Conservation (phyloP, 2,888 invertebrate genomes). For the Yponomeuta sedellus region DNA sequence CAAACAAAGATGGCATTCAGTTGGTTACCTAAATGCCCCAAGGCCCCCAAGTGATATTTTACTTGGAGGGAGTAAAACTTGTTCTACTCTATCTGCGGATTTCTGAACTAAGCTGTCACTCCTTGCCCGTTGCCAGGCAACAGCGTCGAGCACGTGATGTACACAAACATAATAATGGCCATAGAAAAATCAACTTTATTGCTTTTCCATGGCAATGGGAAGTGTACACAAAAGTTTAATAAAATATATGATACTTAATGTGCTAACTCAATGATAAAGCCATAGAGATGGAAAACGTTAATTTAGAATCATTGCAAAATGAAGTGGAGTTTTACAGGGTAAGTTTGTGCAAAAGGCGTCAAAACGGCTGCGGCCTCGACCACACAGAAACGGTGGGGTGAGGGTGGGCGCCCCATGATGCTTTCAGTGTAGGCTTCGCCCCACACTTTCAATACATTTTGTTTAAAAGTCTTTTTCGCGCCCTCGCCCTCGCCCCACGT, state of each 20-base stretch:
- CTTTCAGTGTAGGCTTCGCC: too few species aligned
- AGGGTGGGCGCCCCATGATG: too few species aligned
- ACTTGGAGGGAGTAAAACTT: too few species aligned
- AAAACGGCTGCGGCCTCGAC: too few species aligned
- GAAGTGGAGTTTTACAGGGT: constrained; percentile 74
- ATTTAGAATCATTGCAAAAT: constrained; percentile 52
- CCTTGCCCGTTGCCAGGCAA: constrained; percentile 46
- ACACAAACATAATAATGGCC: constrained; percentile 44
- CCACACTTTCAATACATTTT: too few species aligned
- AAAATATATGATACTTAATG: background rate
- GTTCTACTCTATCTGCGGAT: too few species aligned
- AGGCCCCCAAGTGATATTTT: background rate
- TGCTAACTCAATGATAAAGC: background rate
- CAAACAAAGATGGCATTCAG: background rate
- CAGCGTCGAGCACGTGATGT: constrained; percentile 55
- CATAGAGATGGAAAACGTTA: constrained; percentile 37
- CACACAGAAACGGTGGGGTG: too few species aligned
- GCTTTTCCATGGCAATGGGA: background rate
- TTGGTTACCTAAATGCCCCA: background rate
- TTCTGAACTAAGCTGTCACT: constrained; percentile 5
- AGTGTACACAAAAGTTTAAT: background rate
- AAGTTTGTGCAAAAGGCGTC: constrained; percentile 24
- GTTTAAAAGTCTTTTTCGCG: too few species aligned
- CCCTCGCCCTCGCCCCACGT: too few species aligned
- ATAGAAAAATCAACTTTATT: background rate